Conservation (phyloP, 2,888 invertebrate species). For the Osedax fenrisi region DNA sequence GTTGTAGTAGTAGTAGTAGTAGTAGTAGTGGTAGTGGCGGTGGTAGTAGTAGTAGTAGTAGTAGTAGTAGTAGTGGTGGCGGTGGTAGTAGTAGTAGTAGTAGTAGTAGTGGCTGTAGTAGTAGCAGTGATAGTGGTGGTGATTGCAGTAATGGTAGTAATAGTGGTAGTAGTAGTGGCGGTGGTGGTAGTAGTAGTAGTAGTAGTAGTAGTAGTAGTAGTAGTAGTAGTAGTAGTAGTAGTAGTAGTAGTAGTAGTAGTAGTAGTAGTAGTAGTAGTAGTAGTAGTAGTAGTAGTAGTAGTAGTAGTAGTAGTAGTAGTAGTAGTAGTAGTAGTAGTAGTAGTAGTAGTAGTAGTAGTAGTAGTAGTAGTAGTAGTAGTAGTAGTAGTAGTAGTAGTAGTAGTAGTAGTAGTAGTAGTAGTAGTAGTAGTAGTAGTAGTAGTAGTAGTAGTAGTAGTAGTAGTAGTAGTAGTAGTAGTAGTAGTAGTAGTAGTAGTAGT, state of each 20-base stretch:
- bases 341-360: conserved; percentile 8
- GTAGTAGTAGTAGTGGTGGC: conserved; percentile 4
- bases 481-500: neutral
- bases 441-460: neutral
- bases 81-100: conserved; percentile 6
- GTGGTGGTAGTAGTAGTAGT: neutral
- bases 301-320: conserved; percentile 8
- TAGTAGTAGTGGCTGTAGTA: neutral
- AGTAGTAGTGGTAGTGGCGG: conserved; percentile 19
- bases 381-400: neutral
- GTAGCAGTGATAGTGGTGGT: neutral
- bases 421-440: conserved; percentile 1
- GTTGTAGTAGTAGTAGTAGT: conserved; percentile 6
- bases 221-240: neutral
- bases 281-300: neutral
- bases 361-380: conserved; percentile 5
- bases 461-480: neutral
- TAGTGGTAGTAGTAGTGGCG: conserved; percentile 11
- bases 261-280: neutral
- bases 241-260: neutral
- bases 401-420: conserved; percentile 2
- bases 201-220: conserved; percentile 10
- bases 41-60: conserved; percentile 14
- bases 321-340: conserved; percentile 7
- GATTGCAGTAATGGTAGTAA: neutral